Evolutionary conservation across 2,888 invertebrate genomes (phyloP).

Genomic region (Chymomyza procnemis): DNA sequence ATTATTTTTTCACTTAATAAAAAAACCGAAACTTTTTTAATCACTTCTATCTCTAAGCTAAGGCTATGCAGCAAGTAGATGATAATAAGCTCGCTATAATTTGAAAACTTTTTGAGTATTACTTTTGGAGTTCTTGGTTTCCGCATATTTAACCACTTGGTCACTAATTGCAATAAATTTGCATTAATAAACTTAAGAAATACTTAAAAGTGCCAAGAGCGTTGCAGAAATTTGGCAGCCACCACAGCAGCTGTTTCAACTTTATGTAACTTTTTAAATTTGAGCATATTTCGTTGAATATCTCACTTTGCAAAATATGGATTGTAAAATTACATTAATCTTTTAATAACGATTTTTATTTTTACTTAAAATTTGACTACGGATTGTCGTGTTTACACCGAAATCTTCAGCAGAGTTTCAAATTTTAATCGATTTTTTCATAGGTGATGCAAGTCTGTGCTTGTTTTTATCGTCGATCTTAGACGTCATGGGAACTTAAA

Average conservation of each 20-base stretch:
- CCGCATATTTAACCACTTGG: constrained; percentile 37
- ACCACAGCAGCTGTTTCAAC: constrained; percentile 9
- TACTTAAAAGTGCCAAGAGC: constrained; percentile 53
- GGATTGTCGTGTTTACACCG: too few species aligned
- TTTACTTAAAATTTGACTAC: too few species aligned
- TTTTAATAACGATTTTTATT: too few species aligned
- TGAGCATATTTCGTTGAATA: neutral
- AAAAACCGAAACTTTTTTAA: constrained; percentile 55
- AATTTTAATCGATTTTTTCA: too few species aligned
- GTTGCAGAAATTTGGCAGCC: constrained; percentile 33
- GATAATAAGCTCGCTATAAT: constrained; percentile 69
- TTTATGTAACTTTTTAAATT: neutral
- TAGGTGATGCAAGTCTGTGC: too few species aligned
- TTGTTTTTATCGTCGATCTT: too few species aligned
- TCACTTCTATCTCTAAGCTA: constrained; percentile 44
- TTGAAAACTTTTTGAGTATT: constrained; percentile 60
- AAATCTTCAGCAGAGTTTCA: too few species aligned
- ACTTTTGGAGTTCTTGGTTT: constrained; percentile 7
- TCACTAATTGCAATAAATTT: constrained; percentile 68
- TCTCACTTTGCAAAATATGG: neutral
- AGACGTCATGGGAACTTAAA: too few species aligned
- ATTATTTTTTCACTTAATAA: constrained; percentile 43
- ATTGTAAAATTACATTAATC: too few species aligned
- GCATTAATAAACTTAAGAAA: constrained; percentile 59
- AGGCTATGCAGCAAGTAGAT: constrained; percentile 47